phyloP scores from a whole-genome alignment of 2,797 vertebrate genomes.

The Ctenopoma kingsleyae region DNA sequence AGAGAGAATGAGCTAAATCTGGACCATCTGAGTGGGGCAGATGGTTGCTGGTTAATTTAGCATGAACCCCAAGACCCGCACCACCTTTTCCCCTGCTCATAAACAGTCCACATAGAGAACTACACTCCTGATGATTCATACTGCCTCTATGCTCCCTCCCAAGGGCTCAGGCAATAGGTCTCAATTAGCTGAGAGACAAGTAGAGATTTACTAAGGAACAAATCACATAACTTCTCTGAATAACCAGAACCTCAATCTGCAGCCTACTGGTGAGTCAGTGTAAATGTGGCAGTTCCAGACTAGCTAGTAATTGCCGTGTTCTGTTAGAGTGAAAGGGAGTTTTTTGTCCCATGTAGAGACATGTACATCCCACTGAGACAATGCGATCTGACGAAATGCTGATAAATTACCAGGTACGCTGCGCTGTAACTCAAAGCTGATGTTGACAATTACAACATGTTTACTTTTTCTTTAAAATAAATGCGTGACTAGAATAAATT shows the following conservation, averaged over 20 bases:
- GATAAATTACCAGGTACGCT: not conserved
- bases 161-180: conserved; percentile 50
- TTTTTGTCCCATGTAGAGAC: not conserved
- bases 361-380: not conserved
- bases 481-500: not conserved
- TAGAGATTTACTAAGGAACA: conserved; percentile 37
- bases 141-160: conserved; percentile 40
- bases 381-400: not conserved
- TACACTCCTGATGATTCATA: conserved; percentile 52
- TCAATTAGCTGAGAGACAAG: conserved; percentile 60
- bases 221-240: conserved; percentile 45
- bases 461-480: not conserved
- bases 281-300: conserved; percentile 16
- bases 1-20: conserved; percentile 33
- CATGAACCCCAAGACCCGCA: conserved; percentile 58
- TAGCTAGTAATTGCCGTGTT: conserved; percentile 4
- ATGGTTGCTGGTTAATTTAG: conserved; percentile 76
- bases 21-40: conserved; percentile 61
- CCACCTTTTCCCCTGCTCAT: conserved; percentile 46
- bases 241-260: conserved; percentile 10
- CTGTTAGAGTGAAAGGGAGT: not conserved
- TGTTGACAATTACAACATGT: not conserved
- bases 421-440: not conserved
- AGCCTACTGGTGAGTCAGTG: conserved; percentile 9
- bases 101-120: conserved; percentile 48